Base-by-base conservation (phyloP, 2,888 invertebrate species). In the Brassicogethes aeneus region DNA sequence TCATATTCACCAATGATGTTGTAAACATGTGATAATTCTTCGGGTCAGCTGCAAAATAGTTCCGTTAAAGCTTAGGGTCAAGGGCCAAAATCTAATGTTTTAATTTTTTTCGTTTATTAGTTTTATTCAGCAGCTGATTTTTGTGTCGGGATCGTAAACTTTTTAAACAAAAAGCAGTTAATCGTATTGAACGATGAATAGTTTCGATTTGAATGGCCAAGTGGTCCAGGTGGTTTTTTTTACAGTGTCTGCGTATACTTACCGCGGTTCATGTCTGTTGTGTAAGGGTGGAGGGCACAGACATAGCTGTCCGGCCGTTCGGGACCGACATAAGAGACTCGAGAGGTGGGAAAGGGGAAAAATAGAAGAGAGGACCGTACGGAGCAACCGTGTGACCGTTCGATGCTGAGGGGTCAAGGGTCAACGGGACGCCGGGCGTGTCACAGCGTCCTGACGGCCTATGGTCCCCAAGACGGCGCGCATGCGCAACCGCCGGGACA, bases 401-500 rank as follows among this genome's bases (percentile, higher is more conserved):
- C 47, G 54, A 52, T 59, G 58, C 55, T 55, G 61, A 61, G 62
- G 61, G 67, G 67, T 66, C 66, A 66, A 66, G 65, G 66, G 65
- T 66, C 66, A 65, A 57, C 56, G 60, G 62, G 60, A 60, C 59
- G 59, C 57, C 66, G 66, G 66, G 68, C 66, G 66, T 66, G 66
- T 67, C 66, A 60, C 64, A 60, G 57, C 62, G 63, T 64, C 64
- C 64, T 63, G 63, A 64, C 65, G 61, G 61, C 66, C 66, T 66
- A 66, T 65, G 65, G 64, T 63, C 62, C 63, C 62, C 51, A 52
- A 52, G 56, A 50, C 53, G 57, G 48, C 52, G 59, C 65, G 68
- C 66, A 59, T 56, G 66, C 66, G 66, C 62, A 53, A 50, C 54
- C 52, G 51, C 51, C 56, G 60, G 60, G 64, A 65, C 65, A 66